A percentile compares a stretch with the other conserved stretches of the same genome.
Evolutionary conservation across 2,797 vertebrate genomes (phyloP).

Genomic region (Mus minutoides): DNA sequence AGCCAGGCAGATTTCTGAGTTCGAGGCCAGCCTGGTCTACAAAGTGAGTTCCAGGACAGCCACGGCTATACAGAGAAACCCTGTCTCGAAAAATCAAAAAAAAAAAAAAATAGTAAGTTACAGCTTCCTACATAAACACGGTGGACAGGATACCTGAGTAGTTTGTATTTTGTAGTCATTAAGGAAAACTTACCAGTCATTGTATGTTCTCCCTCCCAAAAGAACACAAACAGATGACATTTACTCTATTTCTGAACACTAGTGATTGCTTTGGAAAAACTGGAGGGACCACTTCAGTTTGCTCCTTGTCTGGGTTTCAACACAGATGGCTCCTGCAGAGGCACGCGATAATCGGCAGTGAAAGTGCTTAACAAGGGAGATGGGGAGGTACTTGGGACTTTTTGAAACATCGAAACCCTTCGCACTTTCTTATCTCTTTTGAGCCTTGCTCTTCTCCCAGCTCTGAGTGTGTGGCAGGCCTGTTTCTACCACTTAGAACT

Average conservation of each 20-base stretch:
- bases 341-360: neutral
- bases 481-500: neutral
- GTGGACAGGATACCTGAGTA: neutral
- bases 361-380: neutral
- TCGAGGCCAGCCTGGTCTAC: no score
- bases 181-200: neutral
- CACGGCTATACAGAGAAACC: no score
- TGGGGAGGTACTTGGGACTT: neutral
- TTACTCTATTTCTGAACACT: neutral
- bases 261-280: neutral
- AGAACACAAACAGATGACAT: neutral
- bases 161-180: neutral
- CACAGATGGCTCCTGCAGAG: neutral
- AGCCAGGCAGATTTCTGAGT: no score
- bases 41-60: no score
- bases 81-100: no score
- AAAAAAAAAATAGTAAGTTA: slow-evolving; percentile 7
- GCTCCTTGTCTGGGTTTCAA: neutral
- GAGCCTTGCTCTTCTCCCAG: neutral
- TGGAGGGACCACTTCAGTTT: neutral
- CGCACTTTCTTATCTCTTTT: neutral
- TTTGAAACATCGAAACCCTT: neutral
- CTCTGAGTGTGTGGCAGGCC: neutral
- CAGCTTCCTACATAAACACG: neutral
- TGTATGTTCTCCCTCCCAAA: neutral